phyloP scores from a whole-genome alignment of 2,888 invertebrate species.

The Ethmia dodecea region DNA sequence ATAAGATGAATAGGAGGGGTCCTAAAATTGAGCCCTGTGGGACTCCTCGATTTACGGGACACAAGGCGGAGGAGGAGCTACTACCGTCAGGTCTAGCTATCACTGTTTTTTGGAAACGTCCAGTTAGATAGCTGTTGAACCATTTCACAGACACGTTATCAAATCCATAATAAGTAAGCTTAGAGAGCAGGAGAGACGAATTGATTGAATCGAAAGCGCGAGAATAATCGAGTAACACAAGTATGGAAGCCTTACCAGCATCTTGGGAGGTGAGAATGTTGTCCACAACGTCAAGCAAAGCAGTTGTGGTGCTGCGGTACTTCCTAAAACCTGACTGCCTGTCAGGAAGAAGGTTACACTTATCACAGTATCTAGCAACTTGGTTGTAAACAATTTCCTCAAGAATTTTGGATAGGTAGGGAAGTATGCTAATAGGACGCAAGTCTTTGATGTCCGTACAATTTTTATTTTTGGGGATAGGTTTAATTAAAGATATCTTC shows the following conservation, averaged over 20 bases:
- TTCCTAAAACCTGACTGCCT: conserved; percentile 21
- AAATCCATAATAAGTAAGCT: conserved; percentile 14
- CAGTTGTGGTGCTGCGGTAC: conserved; percentile 25
- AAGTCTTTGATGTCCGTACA: conserved; percentile 7
- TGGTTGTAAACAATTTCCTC: conserved; percentile 19
- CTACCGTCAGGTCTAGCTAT: background rate
- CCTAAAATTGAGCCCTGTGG: conserved; percentile 16
- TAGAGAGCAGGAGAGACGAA: conserved; percentile 18
- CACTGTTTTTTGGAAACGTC: background rate
- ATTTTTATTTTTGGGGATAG: conserved; percentile 13
- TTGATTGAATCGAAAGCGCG: conserved; percentile 29
- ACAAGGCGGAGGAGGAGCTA: background rate
- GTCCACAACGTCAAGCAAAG: conserved; percentile 23
- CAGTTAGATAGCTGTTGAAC: conserved; percentile 5
- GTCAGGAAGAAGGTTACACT: conserved; percentile 19
- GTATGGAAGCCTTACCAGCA: conserved; percentile 15
- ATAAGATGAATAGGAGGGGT: too few relatives aligned
- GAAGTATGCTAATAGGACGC: conserved; percentile 13
- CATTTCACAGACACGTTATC: background rate
- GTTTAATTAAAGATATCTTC: conserved; percentile 18
- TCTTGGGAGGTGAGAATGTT: conserved; percentile 24
- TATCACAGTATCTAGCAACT: conserved; percentile 17
- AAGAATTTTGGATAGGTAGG: conserved; percentile 14
- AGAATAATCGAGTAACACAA: conserved; percentile 26
- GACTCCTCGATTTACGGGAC: background rate